Conservation (phyloP, 2,113 vertebrate genomes). For the Beaufortia kweichowensis region DNA sequence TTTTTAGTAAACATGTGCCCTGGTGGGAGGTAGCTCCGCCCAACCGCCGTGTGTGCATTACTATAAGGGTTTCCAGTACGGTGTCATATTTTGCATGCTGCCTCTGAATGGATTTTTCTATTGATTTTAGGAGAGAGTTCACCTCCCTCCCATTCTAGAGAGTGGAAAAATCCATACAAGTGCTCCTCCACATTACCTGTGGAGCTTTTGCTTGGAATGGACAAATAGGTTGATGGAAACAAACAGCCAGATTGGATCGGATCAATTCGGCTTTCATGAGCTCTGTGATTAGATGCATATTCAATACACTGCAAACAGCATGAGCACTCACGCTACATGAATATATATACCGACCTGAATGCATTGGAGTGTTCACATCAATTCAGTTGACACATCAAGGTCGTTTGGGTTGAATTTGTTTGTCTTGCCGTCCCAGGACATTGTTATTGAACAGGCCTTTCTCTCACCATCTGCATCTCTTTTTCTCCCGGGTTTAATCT, state of each 20-base stretch:
- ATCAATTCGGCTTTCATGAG: constrained; percentile 26
- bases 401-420: neutral
- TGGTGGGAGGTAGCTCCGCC: neutral
- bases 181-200: constrained; percentile 12
- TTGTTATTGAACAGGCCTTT: neutral
- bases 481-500: neutral
- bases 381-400: constrained; percentile 20
- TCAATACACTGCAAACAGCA: neutral
- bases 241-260: neutral
- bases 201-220: constrained; percentile 10
- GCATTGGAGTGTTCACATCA: neutral
- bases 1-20: constrained; percentile 3
- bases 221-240: constrained; percentile 8
- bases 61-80: neutral
- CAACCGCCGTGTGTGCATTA: constrained; percentile 12
- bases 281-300: neutral
- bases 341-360: neutral
- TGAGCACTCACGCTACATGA: neutral
- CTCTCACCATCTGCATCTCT: neutral
- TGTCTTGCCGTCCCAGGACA: neutral
- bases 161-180: constrained; percentile 37
- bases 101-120: constrained; percentile 32
- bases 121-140: constrained; percentile 40
- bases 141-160: neutral
- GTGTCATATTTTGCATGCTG: constrained; percentile 18